Evolutionary conservation across 2,113 vertebrate genomes (phyloP).

Genomic region (Prinia subflava): DNA sequence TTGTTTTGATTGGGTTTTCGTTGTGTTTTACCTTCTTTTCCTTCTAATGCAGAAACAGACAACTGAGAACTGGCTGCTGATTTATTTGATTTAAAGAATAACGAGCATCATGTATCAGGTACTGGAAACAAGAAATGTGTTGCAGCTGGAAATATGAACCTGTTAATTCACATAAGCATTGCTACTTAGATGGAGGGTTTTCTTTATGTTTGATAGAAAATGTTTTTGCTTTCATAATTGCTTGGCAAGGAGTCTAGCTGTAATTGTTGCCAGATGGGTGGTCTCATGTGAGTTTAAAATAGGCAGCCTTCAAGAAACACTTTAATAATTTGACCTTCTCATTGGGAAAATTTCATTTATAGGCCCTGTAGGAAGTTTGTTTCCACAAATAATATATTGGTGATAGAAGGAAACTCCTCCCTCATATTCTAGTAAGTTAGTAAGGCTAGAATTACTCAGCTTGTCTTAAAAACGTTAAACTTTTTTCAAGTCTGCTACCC

Average conservation of each 20-base stretch:
- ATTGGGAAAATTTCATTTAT: background rate
- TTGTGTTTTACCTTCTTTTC: background rate
- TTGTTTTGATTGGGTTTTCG: fast-evolving
- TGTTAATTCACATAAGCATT: background rate
- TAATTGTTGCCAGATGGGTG: background rate
- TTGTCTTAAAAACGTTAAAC: background rate
- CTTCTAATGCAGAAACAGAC: background rate
- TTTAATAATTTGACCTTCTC: background rate
- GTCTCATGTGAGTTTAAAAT: background rate
- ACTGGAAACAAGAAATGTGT: background rate
- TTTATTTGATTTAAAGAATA: background rate
- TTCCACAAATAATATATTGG: background rate
- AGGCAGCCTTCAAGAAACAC: background rate
- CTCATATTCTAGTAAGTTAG: background rate
- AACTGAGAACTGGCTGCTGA: background rate
- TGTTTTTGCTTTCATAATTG: background rate
- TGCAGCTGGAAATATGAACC: background rate
- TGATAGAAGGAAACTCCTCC: background rate
- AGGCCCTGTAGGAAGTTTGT: background rate
- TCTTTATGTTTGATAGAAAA: background rate
- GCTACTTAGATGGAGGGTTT: background rate
- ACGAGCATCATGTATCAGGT: background rate
- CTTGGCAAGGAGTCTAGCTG: background rate
- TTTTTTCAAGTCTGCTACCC: background rate
- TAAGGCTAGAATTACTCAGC: background rate